phyloP scores from a whole-genome alignment of 2,113 vertebrate species.

The Cisticola juncidis region DNA sequence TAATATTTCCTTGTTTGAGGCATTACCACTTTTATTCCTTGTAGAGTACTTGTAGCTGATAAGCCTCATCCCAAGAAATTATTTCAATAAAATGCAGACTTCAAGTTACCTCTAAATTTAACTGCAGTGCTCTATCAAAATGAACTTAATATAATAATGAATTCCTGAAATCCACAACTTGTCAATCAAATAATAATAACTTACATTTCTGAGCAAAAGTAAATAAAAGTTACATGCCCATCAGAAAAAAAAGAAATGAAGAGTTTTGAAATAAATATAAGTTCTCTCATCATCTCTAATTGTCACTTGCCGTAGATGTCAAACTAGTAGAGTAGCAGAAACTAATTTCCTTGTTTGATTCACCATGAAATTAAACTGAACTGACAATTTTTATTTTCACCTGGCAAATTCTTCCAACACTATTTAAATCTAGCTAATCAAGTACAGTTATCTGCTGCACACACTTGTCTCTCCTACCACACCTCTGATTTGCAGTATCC shows the following conservation, averaged over 20 bases:
- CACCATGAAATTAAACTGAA: constrained; percentile 85
- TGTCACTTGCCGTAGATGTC: constrained; percentile 77
- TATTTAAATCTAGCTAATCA: constrained; percentile 82
- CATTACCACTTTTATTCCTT: constrained; percentile 12
- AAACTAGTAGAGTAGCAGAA: constrained; percentile 79
- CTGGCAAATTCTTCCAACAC: constrained; percentile 75
- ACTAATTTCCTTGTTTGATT: constrained; percentile 87
- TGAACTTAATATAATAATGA: background rate
- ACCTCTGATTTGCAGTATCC: constrained; percentile 73
- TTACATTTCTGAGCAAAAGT: constrained; percentile 38
- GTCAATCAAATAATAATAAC: constrained; percentile 9
- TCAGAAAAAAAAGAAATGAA: constrained; percentile 30
- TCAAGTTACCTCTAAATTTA: background rate
- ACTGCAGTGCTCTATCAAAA: background rate
- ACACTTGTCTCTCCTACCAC: constrained; percentile 65
- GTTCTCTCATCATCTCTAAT: constrained; percentile 76
- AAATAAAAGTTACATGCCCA: constrained; percentile 69
- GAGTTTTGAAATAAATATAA: constrained; percentile 70
- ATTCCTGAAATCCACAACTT: background rate
- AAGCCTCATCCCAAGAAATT: background rate
- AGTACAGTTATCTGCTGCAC: constrained; percentile 76
- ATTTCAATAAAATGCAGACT: background rate
- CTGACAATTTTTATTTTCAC: constrained; percentile 85
- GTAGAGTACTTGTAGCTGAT: background rate
- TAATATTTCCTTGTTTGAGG: constrained; percentile 28